These are phyloP conservation scores for Setophaga petechia DNA, from an alignment of 2,113 vertebrate species.

Conservation along the genomic window DNA sequence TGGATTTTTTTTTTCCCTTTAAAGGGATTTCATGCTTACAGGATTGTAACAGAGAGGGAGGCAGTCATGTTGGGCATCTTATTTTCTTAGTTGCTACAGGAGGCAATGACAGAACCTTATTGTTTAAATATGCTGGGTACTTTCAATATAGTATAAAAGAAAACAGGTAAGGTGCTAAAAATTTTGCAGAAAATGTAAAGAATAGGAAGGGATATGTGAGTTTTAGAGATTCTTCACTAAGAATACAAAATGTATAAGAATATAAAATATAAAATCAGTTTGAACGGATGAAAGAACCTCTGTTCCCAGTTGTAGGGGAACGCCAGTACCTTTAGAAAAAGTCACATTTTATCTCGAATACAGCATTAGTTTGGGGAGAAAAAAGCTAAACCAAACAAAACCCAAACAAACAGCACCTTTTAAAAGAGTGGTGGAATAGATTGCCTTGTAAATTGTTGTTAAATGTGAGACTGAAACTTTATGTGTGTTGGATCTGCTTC, in stretches of 20 bases:
- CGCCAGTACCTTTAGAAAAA: not conserved
- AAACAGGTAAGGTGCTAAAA: not conserved
- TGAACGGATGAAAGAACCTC: not conserved
- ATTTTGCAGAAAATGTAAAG: not conserved
- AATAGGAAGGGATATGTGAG: not conserved
- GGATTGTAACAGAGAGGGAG: not conserved
- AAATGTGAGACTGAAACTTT: not conserved
- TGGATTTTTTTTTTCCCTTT: not conserved
- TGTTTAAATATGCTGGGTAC: not conserved
- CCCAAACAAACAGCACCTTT: not conserved
- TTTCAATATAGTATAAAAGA: not conserved
- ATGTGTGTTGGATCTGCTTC: not conserved
- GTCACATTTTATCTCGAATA: not conserved
- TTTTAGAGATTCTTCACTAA: not conserved
- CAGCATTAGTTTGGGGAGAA: not conserved
- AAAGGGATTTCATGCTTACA: slow-evolving; percentile 30
- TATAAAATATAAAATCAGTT: not conserved
- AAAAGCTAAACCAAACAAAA: not conserved
- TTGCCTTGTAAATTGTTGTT: not conserved
- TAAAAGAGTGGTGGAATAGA: not conserved
- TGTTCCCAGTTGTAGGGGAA: not conserved
- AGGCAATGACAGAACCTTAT: not conserved
- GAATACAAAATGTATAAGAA: not conserved
- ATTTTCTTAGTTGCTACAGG: not conserved
- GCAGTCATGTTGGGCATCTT: not conserved